Conservation (phyloP, 2,113 vertebrate genomes). For the Cyrtonyx montezumae region DNA sequence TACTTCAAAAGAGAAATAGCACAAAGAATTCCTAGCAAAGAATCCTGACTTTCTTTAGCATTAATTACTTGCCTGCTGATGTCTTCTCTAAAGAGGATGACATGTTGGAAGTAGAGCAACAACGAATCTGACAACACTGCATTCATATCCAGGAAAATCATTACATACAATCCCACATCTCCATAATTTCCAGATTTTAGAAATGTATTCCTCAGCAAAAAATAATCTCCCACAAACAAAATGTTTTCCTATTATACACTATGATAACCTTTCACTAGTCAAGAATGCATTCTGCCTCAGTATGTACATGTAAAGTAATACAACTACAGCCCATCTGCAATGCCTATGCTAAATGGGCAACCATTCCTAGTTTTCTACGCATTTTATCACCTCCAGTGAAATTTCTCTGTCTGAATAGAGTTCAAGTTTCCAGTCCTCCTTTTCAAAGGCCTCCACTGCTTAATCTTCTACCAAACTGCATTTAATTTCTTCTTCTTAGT, state of each 20-base stretch:
- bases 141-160: not conserved
- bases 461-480: not conserved
- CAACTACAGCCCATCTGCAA: not conserved
- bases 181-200: not conserved
- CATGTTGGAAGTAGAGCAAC: not conserved
- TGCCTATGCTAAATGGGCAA: not conserved
- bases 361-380: not conserved
- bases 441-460: not conserved
- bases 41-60: not conserved
- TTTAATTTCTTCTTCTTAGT: not conserved
- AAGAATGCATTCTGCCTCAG: not conserved
- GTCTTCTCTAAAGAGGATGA: not conserved
- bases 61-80: not conserved
- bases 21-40: not conserved
- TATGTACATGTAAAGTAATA: not conserved
- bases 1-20: not conserved
- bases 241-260: not conserved
- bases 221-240: not conserved
- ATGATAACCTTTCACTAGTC: not conserved
- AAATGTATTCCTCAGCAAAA: not conserved
- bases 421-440: not conserved
- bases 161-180: fast-evolving
- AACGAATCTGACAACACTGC: not conserved
- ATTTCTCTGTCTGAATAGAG: not conserved
- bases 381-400: not conserved